Evolutionary conservation across 2,113 vertebrate species (phyloP), one percentile per base, ranked within the genome.

Genomic region (Oostethus manadensis): DNA sequence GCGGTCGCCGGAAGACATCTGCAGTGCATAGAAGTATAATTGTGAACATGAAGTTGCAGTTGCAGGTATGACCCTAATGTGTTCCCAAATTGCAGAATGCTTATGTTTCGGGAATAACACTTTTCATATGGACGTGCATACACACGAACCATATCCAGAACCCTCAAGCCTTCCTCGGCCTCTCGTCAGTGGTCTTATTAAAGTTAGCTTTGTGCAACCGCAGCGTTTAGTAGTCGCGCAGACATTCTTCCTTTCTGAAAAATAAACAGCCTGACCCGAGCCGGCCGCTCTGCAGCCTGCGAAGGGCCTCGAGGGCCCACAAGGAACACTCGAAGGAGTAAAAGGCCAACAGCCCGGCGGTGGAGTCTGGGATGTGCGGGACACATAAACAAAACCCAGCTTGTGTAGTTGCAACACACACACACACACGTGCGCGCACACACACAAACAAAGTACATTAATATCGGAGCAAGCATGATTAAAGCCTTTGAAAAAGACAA

Each of bases 121-220:
- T 33, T 15, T 35, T 14, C 45, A 22, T 62, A 48, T 54, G 35
- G 51, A 51, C 8, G n/a, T 63, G 63, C 60, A 47, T 42, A 42
- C 45, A 66, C 44, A 48, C 21, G 67, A 60, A 74, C 49, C 51
- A 51, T 54, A 64, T 64, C 40, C 56, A 61, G 14, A 33, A 13
- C 59, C 62, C 20, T 59, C 50, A 3, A 15, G 38, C 38, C 51
- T 59, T 64, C 49, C 29, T 50, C 62, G 56, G 54, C 84, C 81
- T 87, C 69, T 86, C 81, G 87, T 64, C 79, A 66, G 68, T 26
- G 68, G 38, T 78, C 80, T 83, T 85, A 88, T 88, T 87, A 86
- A 87, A 85, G 80, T 80, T 80, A 73, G 74, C 63, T 79, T 80
- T 78, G 74, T 68, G 78, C 87, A 85, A 72, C 72, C 77, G 58